Conservation (phyloP, 2,888 invertebrate genomes). For the Anthoptus insignis region DNA sequence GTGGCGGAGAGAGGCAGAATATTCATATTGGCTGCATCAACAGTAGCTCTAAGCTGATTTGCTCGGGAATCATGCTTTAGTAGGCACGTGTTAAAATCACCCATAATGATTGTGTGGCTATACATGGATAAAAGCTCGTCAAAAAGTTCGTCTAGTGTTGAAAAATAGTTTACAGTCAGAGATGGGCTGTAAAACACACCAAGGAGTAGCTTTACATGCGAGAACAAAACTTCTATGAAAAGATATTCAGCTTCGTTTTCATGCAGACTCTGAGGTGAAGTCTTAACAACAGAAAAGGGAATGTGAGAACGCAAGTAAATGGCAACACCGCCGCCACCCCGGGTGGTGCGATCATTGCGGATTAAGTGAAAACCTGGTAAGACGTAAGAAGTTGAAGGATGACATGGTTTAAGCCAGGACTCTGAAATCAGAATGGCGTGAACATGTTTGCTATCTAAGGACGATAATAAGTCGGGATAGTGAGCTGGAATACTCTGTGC, state of each 20-base stretch:
- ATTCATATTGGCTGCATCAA: slow-evolving; percentile 4
- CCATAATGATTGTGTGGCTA: neutral
- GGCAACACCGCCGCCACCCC: slow-evolving; percentile 37
- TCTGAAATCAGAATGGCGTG: slow-evolving; percentile 33
- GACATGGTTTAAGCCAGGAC: slow-evolving; percentile 30
- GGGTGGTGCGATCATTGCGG: slow-evolving; percentile 33
- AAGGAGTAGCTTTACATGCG: slow-evolving; percentile 28
- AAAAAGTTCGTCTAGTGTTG: slow-evolving; percentile 23
- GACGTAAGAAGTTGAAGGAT: slow-evolving; percentile 18
- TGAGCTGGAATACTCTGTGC: slow-evolving; percentile 36
- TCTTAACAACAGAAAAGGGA: slow-evolving; percentile 13
- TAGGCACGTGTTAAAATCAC: neutral
- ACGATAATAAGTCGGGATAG: slow-evolving; percentile 23
- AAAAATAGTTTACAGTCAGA: slow-evolving; percentile 32
- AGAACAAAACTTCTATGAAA: slow-evolving; percentile 31
- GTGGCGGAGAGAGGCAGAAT: slow-evolving; percentile 10
- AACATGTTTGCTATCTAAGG: slow-evolving; percentile 27
- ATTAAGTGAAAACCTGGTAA: slow-evolving; percentile 38
- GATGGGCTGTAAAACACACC: slow-evolving; percentile 41
- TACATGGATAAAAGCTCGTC: slow-evolving; percentile 9
- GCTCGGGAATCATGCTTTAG: neutral
- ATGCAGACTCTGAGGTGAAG: neutral
- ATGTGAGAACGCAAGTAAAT: slow-evolving; percentile 38
- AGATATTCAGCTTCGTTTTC: slow-evolving; percentile 34
- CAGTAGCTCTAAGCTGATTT: neutral